These are phyloP conservation scores for Gorsachius magnificus DNA, from an alignment of 2,797 vertebrate genomes.

Conservation along the genomic window DNA sequence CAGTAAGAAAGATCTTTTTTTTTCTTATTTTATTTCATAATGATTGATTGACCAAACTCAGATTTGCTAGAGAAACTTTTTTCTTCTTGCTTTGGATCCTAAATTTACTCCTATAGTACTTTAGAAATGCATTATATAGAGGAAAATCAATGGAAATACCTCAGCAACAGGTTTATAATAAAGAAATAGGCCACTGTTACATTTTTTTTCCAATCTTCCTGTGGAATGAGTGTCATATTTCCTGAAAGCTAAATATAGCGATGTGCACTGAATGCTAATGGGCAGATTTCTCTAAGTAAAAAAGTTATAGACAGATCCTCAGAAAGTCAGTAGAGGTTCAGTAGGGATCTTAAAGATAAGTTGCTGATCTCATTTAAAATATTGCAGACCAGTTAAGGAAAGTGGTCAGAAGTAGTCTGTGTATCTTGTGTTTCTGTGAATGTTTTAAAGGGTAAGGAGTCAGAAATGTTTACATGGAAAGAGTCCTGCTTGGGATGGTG, in stretches of 20 bases:
- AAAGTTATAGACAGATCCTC: neutral
- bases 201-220: neutral
- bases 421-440: neutral
- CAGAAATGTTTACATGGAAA: neutral
- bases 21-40: neutral
- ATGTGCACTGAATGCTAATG: neutral
- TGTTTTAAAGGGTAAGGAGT: neutral
- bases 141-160: constrained; percentile 10
- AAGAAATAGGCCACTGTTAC: neutral
- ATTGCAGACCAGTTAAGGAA: neutral
- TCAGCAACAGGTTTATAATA: neutral
- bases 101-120: neutral
- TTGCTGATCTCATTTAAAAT: neutral
- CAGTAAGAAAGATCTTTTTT: neutral
- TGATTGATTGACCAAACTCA: neutral
- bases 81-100: neutral
- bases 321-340: neutral
- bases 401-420: neutral
- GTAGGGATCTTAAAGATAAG: neutral
- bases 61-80: neutral
- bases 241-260: constrained; percentile 9
- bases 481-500: neutral
- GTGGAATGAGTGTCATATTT: neutral
- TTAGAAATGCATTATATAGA: neutral
- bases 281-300: neutral